These are phyloP conservation scores for Rhincodon typus DNA, from an alignment of 2,797 vertebrate species.

Conservation along the genomic window DNA sequence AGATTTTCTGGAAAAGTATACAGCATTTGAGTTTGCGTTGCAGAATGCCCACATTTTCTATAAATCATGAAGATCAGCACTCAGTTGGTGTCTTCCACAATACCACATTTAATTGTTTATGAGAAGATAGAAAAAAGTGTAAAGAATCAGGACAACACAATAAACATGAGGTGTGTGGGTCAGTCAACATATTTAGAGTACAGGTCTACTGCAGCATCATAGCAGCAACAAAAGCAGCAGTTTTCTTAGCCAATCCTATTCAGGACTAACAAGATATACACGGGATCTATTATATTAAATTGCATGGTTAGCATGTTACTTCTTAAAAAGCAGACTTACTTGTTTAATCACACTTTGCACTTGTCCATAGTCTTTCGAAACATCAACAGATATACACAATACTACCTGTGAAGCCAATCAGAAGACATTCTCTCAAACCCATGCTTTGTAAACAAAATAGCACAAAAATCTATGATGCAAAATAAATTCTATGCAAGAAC, in stretches of 20 bases:
- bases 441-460: neutral
- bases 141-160: neutral
- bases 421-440: neutral
- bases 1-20: neutral
- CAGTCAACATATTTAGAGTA: neutral
- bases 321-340: constrained; percentile 56
- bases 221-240: neutral
- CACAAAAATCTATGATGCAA: neutral
- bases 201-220: neutral
- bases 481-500: neutral
- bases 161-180: neutral
- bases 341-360: constrained; percentile 95
- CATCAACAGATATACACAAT: constrained; percentile 90
- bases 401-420: constrained; percentile 69
- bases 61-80: neutral
- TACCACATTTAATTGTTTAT: neutral
- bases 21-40: neutral
- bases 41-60: neutral
- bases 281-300: neutral
- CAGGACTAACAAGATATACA: neutral
- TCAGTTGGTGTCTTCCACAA: neutral
- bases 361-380: constrained; percentile 84
- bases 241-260: neutral
- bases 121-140: neutral
- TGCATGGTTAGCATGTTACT: neutral